A percentile compares a stretch with the other conserved stretches of the same genome.
Conservation (phyloP, 2,113 vertebrate genomes). For the Ammodytes dubius region DNA sequence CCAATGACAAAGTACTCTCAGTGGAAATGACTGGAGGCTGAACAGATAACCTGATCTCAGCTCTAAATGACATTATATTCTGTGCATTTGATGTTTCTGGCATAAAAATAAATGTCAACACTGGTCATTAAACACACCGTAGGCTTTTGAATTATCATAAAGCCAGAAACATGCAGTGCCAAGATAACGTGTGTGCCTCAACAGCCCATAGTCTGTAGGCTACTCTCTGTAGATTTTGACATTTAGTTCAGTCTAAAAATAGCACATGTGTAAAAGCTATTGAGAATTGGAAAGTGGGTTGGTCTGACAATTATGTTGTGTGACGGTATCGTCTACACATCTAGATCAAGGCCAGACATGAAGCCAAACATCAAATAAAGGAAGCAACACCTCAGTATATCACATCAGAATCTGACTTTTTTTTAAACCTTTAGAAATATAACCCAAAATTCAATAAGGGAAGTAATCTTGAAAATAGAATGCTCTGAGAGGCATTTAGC, state of each 20-base stretch:
- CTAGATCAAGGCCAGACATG: conserved; percentile 6
- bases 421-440: neutral
- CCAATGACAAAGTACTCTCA: neutral
- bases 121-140: neutral
- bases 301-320: conserved; percentile 31
- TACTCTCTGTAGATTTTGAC: conserved; percentile 49
- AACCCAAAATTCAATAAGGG: neutral
- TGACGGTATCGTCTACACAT: neutral
- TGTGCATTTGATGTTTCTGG: neutral
- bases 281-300: conserved; percentile 67
- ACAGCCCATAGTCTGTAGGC: neutral
- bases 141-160: neutral
- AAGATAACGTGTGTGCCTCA: neutral
- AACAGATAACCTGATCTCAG: neutral
- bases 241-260: conserved; percentile 76
- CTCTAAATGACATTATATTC: neutral
- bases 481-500: conserved; percentile 29
- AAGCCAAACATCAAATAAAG: conserved; percentile 3
- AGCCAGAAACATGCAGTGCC: conserved; percentile 2
- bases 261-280: conserved; percentile 54
- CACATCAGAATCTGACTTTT: neutral
- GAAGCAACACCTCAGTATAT: neutral
- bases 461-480: neutral
- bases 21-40: too few relatives aligned
- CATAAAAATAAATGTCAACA: neutral